Conservation (phyloP, 2,797 vertebrate genomes). For the Aselliscus stoliczkanus region DNA sequence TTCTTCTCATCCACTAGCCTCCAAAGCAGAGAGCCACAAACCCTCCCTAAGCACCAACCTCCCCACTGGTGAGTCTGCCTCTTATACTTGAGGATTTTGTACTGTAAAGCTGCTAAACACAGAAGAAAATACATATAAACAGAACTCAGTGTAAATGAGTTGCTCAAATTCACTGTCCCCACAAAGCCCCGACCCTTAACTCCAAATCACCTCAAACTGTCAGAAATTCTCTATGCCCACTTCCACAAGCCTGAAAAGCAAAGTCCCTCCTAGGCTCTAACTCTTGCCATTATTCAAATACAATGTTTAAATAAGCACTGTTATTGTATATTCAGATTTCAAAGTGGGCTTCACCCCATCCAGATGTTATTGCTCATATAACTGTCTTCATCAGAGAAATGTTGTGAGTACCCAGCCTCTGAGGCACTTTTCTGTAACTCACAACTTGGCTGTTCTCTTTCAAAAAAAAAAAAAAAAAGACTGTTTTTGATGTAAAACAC, state of each 20-base stretch:
- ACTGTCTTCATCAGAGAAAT: conserved; percentile 61
- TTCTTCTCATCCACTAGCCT: background rate
- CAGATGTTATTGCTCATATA: conserved; percentile 70
- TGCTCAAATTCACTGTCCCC: background rate
- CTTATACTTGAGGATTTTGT: background rate
- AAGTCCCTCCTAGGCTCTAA: background rate
- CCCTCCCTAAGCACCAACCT: background rate
- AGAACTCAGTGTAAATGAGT: background rate
- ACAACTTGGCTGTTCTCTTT: conserved; percentile 25
- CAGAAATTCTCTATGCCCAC: background rate
- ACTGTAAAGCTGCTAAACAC: background rate
- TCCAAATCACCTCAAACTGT: background rate
- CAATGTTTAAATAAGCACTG: conserved; percentile 60
- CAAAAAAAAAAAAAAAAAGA: background rate
- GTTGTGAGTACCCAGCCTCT: conserved; percentile 50
- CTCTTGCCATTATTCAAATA: conserved; percentile 52
- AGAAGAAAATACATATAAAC: background rate
- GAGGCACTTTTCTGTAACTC: conserved; percentile 68
- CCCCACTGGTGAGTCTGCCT: background rate
- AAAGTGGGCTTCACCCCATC: conserved; percentile 66
- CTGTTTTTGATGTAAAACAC: conserved; percentile 76
- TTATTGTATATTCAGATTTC: conserved; percentile 66
- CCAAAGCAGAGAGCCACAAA: background rate
- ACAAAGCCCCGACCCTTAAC: background rate
- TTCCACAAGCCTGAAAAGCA: conserved; percentile 35